These are phyloP conservation scores for Gymnothorax javanicus DNA, from an alignment of 2,797 vertebrate species.

Conservation along the genomic window DNA sequence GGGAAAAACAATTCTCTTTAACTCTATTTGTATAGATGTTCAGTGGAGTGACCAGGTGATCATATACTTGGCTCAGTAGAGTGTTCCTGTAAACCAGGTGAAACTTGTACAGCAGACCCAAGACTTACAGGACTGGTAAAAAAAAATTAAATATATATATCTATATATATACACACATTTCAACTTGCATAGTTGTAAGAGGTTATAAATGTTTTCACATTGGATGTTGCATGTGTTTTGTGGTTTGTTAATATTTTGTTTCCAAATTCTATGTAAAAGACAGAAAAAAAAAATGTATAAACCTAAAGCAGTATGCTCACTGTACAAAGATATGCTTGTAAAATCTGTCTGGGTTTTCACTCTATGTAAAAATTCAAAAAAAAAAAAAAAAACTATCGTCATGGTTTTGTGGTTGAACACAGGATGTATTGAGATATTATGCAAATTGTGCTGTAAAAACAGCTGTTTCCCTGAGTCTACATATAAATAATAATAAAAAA, in stretches of 20 bases:
- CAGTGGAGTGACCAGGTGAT: slow-evolving; percentile 80
- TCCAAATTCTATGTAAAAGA: slow-evolving; percentile 76
- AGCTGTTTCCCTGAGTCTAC: slow-evolving; percentile 85
- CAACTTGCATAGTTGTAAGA: slow-evolving; percentile 74
- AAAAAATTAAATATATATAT: slow-evolving; percentile 58
- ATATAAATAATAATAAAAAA: slow-evolving; percentile 88
- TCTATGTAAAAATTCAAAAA: slow-evolving; percentile 86
- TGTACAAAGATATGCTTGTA: slow-evolving; percentile 94
- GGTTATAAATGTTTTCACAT: slow-evolving; percentile 83
- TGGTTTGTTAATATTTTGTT: slow-evolving; percentile 83
- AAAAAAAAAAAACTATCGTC: slow-evolving; percentile 73
- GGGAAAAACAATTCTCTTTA: slow-evolving; percentile 56
- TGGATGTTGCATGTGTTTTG: slow-evolving; percentile 96
- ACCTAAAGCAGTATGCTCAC: slow-evolving; percentile 75
- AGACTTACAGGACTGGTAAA: slow-evolving; percentile 66
- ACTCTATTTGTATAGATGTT: slow-evolving; percentile 83
- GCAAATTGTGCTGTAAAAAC: slow-evolving; percentile 93
- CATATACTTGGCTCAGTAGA: slow-evolving; percentile 72
- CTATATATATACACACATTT: slow-evolving; percentile 61
- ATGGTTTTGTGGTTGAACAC: slow-evolving; percentile 97
- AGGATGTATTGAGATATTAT: slow-evolving; percentile 94
- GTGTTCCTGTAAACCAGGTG: slow-evolving; percentile 78
- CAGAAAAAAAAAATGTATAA: slow-evolving; percentile 77
- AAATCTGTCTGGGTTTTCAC: slow-evolving; percentile 92
- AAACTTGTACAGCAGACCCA: slow-evolving; percentile 73